These are phyloP conservation scores for Malurus elegans DNA, from an alignment of 2,113 vertebrate genomes.

Conservation along the genomic window DNA sequence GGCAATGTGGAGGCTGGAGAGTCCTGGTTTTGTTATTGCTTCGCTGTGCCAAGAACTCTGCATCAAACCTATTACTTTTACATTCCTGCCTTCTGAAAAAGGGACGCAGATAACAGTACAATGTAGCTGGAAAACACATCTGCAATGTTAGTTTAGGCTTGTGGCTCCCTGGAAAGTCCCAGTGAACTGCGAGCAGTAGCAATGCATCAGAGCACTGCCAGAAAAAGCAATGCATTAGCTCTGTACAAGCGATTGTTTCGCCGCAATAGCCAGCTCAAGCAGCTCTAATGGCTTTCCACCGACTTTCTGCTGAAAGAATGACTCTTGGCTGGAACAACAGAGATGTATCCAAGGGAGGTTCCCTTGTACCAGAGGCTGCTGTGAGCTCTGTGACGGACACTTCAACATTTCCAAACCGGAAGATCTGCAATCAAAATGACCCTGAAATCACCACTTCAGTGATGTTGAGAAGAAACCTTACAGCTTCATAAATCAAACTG, in stretches of 20 bases:
- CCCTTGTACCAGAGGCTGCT: background rate
- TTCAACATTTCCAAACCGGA: background rate
- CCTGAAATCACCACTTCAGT: background rate
- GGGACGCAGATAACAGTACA: background rate
- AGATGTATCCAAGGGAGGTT: background rate
- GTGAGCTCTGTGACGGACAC: background rate
- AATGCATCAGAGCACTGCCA: background rate
- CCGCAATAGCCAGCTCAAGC: background rate
- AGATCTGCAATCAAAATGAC: background rate
- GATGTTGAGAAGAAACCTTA: background rate
- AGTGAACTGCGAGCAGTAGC: background rate
- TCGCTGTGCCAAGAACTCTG: background rate
- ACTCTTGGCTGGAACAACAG: background rate
- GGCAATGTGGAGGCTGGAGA: background rate
- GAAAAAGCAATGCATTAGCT: constrained; percentile 6
- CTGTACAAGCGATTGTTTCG: background rate
- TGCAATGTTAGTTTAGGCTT: background rate
- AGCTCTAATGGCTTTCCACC: background rate
- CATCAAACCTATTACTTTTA: background rate
- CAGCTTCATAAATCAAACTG: background rate
- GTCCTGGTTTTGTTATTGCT: background rate
- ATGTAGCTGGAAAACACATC: background rate
- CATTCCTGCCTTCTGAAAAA: background rate
- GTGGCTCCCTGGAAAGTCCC: background rate
- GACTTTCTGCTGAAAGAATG: constrained; percentile 15